Evolutionary conservation across 2,113 vertebrate genomes (phyloP).

Genomic region (Synodontis membranacea): DNA sequence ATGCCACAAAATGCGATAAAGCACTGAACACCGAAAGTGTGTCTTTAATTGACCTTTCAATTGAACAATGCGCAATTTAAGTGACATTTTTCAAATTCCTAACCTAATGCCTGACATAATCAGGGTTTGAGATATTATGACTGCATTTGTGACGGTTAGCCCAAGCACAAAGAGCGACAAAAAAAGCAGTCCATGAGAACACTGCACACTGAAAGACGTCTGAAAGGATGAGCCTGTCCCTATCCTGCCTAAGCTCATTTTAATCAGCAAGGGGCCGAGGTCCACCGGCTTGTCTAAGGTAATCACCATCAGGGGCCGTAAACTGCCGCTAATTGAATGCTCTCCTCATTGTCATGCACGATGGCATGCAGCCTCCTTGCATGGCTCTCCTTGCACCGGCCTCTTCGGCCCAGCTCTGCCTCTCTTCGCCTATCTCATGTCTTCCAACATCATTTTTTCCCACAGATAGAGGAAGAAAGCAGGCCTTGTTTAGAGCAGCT

Average conservation of each 20-base stretch:
- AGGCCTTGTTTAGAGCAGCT: constrained; percentile 70
- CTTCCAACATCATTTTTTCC: constrained; percentile 59
- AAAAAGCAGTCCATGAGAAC: constrained; percentile 45
- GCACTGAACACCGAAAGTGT: background rate
- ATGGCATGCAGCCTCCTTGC: constrained; percentile 52
- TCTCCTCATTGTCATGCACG: constrained; percentile 75
- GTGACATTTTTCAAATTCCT: background rate
- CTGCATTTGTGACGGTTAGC: background rate
- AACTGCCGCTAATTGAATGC: constrained; percentile 77
- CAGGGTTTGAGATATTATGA: background rate
- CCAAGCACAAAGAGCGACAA: constrained; percentile 38
- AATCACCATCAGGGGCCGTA: constrained; percentile 76
- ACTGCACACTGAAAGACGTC: constrained; percentile 45
- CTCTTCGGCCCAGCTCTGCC: constrained; percentile 48
- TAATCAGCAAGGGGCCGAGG: constrained; percentile 74
- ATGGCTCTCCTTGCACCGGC: constrained; percentile 40
- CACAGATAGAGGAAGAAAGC: constrained; percentile 71
- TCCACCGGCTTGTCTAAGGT: constrained; percentile 73
- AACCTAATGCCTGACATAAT: background rate
- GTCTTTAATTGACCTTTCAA: background rate
- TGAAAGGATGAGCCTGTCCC: constrained; percentile 56
- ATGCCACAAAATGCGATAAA: background rate
- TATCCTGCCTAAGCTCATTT: constrained; percentile 59
- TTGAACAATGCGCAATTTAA: background rate
- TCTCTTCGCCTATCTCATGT: constrained; percentile 56